Evolutionary conservation across 2,797 vertebrate genomes (phyloP).

Genomic region (Urophycis tenuis): DNA sequence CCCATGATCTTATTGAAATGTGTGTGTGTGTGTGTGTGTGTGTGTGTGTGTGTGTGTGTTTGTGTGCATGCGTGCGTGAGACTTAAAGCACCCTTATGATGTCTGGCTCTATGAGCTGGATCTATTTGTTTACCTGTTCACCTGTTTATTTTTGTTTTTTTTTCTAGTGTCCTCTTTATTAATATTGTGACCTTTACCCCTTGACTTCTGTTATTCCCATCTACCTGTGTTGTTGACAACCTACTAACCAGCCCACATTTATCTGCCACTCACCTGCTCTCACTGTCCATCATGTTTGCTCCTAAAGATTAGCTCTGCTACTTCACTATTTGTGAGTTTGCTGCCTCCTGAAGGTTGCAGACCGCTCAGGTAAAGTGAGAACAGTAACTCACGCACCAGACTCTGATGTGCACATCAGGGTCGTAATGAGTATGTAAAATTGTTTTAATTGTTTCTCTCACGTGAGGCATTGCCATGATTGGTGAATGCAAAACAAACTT

Average conservation of each 20-base stretch:
- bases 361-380: no score
- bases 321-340: no score
- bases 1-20: not conserved
- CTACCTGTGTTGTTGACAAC: no score
- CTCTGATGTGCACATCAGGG: not conserved
- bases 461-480: not conserved
- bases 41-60: constrained; percentile 9
- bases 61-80: not conserved
- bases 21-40: constrained; percentile 6
- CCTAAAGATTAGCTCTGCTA: no score
- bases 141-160: not conserved
- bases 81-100: not conserved
- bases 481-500: no score
- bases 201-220: not conserved
- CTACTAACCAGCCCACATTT: no score
- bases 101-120: not conserved
- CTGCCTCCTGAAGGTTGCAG: no score
- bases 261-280: no score
- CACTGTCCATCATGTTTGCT: no score
- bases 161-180: not conserved
- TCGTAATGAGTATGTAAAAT: no score
- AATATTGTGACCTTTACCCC: not conserved
- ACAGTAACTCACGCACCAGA: not conserved
- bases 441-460: no score
- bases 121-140: not conserved